A percentile compares a stretch with the other conserved stretches of the same genome.
phyloP scores from a whole-genome alignment of 2,113 vertebrate genomes.

The Anser cygnoides region DNA sequence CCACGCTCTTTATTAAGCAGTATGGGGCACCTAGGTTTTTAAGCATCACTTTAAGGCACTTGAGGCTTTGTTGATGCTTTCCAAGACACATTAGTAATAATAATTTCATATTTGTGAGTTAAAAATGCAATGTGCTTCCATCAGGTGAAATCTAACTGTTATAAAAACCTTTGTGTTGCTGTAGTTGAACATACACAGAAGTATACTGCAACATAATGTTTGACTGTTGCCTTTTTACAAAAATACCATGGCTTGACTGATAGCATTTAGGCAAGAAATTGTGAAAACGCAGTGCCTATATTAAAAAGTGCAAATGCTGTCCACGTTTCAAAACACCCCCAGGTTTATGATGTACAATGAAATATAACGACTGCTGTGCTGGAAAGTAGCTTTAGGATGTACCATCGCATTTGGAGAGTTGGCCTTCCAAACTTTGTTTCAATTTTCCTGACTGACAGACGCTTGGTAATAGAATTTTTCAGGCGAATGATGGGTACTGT shows the following conservation, averaged over 20 bases:
- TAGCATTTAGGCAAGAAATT: background rate
- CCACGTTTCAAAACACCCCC: background rate
- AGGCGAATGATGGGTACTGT: conserved; percentile 6
- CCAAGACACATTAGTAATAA: background rate
- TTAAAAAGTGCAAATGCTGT: background rate
- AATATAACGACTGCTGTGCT: background rate
- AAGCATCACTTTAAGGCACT: background rate
- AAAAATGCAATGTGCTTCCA: background rate
- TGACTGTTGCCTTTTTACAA: background rate
- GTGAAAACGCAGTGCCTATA: background rate
- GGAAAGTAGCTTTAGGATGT: background rate
- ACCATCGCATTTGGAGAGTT: background rate
- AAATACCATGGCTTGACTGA: background rate
- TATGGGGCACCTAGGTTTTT: background rate
- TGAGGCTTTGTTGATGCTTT: background rate
- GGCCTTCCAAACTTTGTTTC: background rate
- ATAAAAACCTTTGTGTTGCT: background rate
- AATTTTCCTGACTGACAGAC: conserved; percentile 39
- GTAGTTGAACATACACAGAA: conserved; percentile 2
- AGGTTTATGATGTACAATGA: conserved; percentile 19
- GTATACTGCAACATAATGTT: background rate
- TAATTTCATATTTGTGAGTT: background rate
- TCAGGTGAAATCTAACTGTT: conserved; percentile 16
- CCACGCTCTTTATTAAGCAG: background rate
- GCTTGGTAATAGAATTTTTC: conserved; percentile 7